A percentile compares a stretch with the other conserved stretches of the same genome.
phyloP scores from a whole-genome alignment of 1,140 invertebrate genomes.

The Heterodera schachtii region DNA sequence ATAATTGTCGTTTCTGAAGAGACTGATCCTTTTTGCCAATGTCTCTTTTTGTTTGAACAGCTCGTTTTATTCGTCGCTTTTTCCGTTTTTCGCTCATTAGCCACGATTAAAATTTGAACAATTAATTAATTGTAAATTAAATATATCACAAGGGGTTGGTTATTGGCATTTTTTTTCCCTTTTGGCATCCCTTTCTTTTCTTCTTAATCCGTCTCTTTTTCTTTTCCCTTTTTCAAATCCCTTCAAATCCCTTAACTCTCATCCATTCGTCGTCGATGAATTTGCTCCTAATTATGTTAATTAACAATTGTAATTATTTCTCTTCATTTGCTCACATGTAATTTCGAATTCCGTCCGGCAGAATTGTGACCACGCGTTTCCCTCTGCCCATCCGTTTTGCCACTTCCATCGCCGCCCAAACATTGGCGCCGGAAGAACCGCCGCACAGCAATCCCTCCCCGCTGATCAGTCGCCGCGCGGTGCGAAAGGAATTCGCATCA shows the following conservation, averaged over 20 bases:
- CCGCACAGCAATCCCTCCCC: constrained; percentile 92
- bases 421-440: constrained; percentile 85
- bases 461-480: constrained; percentile 81
- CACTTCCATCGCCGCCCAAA: constrained; percentile 74
- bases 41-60: too few relatives aligned
- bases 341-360: constrained; percentile 93
- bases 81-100: too few relatives aligned
- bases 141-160: too few relatives aligned
- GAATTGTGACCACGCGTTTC: constrained; percentile 81
- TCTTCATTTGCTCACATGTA: constrained; percentile 76
- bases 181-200: too few relatives aligned
- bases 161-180: too few relatives aligned
- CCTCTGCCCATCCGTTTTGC: constrained; percentile 43
- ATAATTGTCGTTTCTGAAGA: too few relatives aligned
- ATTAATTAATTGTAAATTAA: too few relatives aligned
- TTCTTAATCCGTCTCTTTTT: too few relatives aligned
- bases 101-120: too few relatives aligned
- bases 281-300: constrained; percentile 71
- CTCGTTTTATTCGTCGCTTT: too few relatives aligned
- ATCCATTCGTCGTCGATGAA: constrained; percentile 89
- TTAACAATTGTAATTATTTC: background rate
- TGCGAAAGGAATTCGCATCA: constrained; percentile 80
- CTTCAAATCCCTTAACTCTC: constrained; percentile 9
- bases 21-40: too few relatives aligned
- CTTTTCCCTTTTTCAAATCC: background rate